Conservation (phyloP, 2,888 invertebrate genomes). For the Hymenopus coronatus region DNA sequence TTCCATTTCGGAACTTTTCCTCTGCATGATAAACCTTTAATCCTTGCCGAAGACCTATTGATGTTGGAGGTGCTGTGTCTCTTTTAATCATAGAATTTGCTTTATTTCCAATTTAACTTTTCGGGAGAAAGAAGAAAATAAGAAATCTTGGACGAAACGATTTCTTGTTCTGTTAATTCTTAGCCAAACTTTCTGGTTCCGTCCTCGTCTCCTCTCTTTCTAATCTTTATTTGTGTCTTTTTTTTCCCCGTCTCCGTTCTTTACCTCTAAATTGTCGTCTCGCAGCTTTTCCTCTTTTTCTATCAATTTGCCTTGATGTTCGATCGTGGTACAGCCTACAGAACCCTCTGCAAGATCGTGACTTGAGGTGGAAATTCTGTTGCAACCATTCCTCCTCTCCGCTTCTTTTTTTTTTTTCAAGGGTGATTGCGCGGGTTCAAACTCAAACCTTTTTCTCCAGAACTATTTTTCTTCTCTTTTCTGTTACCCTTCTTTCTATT, state of each 20-base stretch:
- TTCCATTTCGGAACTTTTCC: not conserved
- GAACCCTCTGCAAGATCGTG: constrained; percentile 11
- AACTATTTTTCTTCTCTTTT: constrained; percentile 19
- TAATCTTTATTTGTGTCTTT: not conserved
- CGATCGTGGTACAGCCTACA: not conserved
- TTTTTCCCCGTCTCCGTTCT: not conserved
- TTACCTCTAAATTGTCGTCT: not conserved
- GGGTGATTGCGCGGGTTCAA: constrained; percentile 25
- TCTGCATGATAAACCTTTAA: not conserved
- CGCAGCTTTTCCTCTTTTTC: constrained; percentile 4
- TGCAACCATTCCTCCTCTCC: not conserved
- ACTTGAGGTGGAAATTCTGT: constrained; percentile 24
- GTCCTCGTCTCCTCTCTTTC: not conserved
- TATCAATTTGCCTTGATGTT: constrained; percentile 26
- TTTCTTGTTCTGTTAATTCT: constrained; percentile 22
- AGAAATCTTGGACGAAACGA: not conserved
- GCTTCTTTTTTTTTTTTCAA: not conserved
- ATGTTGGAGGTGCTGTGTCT: not conserved
- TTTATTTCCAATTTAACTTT: constrained; percentile 13
- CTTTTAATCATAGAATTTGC: constrained; percentile 8
- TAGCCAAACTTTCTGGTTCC: not conserved
- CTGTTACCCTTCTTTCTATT: not conserved
- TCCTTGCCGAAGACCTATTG: not conserved
- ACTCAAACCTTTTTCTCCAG: constrained; percentile 16
- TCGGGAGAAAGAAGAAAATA: not conserved